phyloP scores from a whole-genome alignment of 2,113 vertebrate genomes.

The Callorhinus ursinus region DNA sequence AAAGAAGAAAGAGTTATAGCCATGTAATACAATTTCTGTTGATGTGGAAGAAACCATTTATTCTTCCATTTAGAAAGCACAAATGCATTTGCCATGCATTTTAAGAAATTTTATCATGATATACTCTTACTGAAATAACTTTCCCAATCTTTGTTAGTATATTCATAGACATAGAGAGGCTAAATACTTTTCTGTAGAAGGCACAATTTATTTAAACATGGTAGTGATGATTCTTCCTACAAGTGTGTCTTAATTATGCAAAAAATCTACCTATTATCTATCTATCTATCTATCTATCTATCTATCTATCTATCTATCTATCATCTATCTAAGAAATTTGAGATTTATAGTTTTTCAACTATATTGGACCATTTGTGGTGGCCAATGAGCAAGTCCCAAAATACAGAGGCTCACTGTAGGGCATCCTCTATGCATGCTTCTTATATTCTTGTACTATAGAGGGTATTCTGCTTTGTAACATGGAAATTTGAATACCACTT shows the following conservation, averaged over 20 bases:
- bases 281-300: not conserved
- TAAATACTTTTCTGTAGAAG: not conserved
- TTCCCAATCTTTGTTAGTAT: constrained; percentile 38
- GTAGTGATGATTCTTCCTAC: not conserved
- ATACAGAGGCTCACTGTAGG: not conserved
- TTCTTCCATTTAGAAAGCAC: constrained; percentile 36
- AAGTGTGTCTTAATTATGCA: not conserved
- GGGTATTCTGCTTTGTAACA: not conserved
- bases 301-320: not conserved
- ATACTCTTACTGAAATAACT: not conserved
- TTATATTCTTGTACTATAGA: not conserved
- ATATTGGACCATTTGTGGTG: not conserved
- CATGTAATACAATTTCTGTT: constrained; percentile 46
- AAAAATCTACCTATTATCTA: not conserved
- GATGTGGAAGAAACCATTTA: constrained; percentile 35
- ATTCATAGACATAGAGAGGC: not conserved
- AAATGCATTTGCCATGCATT: constrained; percentile 9
- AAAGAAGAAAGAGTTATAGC: constrained; percentile 10
- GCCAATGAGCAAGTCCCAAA: not conserved
- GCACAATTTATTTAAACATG: not conserved
- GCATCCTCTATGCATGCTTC: fast-evolving
- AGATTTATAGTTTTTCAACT: not conserved
- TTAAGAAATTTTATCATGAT: constrained; percentile 26
- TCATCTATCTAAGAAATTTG: not conserved
- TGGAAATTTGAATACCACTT: not conserved